A percentile compares a stretch with the other conserved stretches of the same genome.
These are phyloP conservation scores for Hippocampus mohnikei DNA, from an alignment of 2,113 vertebrate species.

Conservation along the genomic window DNA sequence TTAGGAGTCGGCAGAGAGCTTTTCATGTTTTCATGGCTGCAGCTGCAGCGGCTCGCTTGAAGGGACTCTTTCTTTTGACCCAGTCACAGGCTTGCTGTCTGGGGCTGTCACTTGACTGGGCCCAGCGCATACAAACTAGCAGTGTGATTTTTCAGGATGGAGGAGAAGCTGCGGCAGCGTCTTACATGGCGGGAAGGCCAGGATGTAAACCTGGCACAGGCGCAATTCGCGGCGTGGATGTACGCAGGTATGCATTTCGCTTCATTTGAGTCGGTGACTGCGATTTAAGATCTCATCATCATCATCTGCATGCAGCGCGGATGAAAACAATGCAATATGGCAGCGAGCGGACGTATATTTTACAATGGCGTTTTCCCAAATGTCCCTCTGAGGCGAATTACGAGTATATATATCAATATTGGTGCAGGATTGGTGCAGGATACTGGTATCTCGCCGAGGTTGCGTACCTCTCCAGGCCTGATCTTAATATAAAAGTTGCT, in stretches of 20 bases:
- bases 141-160: constrained; percentile 44
- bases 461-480: constrained; percentile 88
- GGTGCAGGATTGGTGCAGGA: no score
- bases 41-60: constrained; percentile 61
- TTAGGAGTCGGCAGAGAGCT: constrained; percentile 7
- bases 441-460: no score
- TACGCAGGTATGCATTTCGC: background rate
- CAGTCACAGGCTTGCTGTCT: constrained; percentile 60
- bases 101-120: constrained; percentile 54
- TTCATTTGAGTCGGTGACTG: no score
- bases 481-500: constrained; percentile 99
- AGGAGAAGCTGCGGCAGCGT: constrained; percentile 35
- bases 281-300: background rate
- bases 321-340: no score
- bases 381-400: no score
- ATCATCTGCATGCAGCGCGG: background rate
- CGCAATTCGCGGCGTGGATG: background rate
- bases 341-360: no score
- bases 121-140: constrained; percentile 45
- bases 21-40: constrained; percentile 35
- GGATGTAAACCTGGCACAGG: constrained; percentile 6
- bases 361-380: no score
- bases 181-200: constrained; percentile 20
- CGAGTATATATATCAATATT: no score
- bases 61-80: constrained; percentile 64